Percentiles rank a stretch among this genome's conserved stretches.
These are phyloP conservation scores for Polylopha cassiicola DNA, from an alignment of 2,888 invertebrate genomes.

Conservation along the genomic window DNA sequence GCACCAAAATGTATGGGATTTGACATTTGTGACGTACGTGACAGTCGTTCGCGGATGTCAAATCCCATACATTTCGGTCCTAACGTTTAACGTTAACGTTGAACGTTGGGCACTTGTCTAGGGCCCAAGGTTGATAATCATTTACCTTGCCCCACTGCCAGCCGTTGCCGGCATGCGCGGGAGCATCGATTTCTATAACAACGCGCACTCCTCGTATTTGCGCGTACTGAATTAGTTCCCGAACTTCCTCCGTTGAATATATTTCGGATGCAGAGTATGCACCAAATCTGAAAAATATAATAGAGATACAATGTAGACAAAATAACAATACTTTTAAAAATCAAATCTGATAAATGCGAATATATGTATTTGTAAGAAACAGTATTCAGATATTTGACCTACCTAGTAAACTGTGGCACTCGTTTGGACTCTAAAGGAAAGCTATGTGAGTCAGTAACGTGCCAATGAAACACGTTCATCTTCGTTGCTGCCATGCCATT, in stretches of 20 bases:
- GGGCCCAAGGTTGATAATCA: not conserved
- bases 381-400: too few relatives aligned
- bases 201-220: slow-evolving; percentile 88
- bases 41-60: too few relatives aligned
- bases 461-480: slow-evolving; percentile 96
- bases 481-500: slow-evolving; percentile 93
- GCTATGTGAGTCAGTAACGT: slow-evolving; percentile 92
- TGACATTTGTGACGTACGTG: too few relatives aligned
- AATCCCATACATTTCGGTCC: too few relatives aligned
- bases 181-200: slow-evolving; percentile 92
- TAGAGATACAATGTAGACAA: too few relatives aligned
- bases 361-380: too few relatives aligned
- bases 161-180: slow-evolving; percentile 90
- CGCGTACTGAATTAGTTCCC: slow-evolving; percentile 85
- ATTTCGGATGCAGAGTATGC: slow-evolving; percentile 83
- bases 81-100: too few relatives aligned
- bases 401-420: slow-evolving; percentile 85
- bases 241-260: slow-evolving; percentile 81
- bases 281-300: slow-evolving; percentile 76
- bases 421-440: slow-evolving; percentile 90
- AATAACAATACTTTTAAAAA: too few relatives aligned
- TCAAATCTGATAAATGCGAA: too few relatives aligned
- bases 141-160: slow-evolving; percentile 87
- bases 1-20: too few relatives aligned
- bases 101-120: too few relatives aligned